Evolutionary conservation across 2,113 vertebrate genomes (phyloP).

Genomic region (Bubalus kerabau): DNA sequence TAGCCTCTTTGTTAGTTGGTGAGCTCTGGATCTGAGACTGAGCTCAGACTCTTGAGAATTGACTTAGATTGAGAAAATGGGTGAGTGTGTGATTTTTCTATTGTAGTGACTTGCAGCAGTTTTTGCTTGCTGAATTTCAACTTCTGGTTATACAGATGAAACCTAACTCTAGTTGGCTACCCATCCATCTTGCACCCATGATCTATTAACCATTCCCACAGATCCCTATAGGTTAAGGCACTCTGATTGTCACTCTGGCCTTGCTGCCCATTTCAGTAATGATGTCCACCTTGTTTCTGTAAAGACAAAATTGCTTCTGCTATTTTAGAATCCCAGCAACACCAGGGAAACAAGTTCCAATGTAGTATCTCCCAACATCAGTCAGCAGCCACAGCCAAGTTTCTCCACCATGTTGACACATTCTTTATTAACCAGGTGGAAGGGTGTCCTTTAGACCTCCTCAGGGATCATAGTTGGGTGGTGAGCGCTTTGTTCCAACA

Average conservation of each 20-base stretch:
- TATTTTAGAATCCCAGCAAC: not conserved
- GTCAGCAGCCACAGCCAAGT: not conserved
- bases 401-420: not conserved
- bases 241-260: not conserved
- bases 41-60: not conserved
- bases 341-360: not conserved
- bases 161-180: not conserved
- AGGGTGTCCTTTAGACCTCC: not conserved
- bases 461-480: not conserved
- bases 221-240: not conserved
- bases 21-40: not conserved
- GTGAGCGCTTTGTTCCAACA: not conserved
- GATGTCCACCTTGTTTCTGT: not conserved
- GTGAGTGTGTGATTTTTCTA: constrained; percentile 11
- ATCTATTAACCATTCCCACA: not conserved
- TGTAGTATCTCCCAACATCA: not conserved
- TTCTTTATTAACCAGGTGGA: not conserved
- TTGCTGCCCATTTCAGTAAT: not conserved
- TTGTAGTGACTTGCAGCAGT: not conserved
- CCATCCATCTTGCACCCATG: not conserved
- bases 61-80: not conserved
- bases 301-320: not conserved
- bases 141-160: not conserved
- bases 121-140: not conserved
- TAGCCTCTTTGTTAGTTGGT: not conserved